These are phyloP conservation scores for Trematocara nigrifrons DNA, from an alignment of 2,113 vertebrate genomes.

Conservation along the genomic window DNA sequence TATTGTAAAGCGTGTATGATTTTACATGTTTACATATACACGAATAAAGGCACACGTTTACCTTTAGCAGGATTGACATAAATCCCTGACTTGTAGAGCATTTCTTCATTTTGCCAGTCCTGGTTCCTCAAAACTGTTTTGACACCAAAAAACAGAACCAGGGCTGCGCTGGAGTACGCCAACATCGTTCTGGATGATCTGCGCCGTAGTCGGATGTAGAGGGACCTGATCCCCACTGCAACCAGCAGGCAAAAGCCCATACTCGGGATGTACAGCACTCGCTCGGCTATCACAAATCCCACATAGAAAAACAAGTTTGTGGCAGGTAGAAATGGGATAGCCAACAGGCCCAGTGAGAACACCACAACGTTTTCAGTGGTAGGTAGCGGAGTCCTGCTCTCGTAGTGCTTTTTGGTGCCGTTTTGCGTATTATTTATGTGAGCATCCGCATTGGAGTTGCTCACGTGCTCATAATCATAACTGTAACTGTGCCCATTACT, in stretches of 20 bases:
- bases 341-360: conserved; percentile 88
- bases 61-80: conserved; percentile 99
- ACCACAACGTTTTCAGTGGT: conserved; percentile 88
- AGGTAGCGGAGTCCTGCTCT: conserved; percentile 79
- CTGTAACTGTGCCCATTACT: conserved; percentile 89
- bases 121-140: conserved; percentile 91
- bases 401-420: conserved; percentile 77
- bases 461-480: conserved; percentile 75
- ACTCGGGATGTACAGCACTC: conserved; percentile 98
- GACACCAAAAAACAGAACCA: conserved; percentile 87
- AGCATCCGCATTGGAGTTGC: conserved; percentile 66
- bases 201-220: conserved; percentile 82
- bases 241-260: conserved; percentile 98
- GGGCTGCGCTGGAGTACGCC: conserved; percentile 80
- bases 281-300: conserved; percentile 97
- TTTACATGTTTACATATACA: background rate
- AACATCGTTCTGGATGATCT: conserved; percentile 81
- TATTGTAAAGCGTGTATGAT: background rate
- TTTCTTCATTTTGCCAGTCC: conserved; percentile 98
- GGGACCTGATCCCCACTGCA: conserved; percentile 85
- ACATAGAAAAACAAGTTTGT: conserved; percentile 99
- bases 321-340: conserved; percentile 92
- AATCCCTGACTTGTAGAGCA: conserved; percentile 98
- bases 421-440: conserved; percentile 79
- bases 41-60: conserved; percentile 41